Evolutionary conservation across 2,888 invertebrate genomes (phyloP).

Genomic region (Eupeodes luniger): DNA sequence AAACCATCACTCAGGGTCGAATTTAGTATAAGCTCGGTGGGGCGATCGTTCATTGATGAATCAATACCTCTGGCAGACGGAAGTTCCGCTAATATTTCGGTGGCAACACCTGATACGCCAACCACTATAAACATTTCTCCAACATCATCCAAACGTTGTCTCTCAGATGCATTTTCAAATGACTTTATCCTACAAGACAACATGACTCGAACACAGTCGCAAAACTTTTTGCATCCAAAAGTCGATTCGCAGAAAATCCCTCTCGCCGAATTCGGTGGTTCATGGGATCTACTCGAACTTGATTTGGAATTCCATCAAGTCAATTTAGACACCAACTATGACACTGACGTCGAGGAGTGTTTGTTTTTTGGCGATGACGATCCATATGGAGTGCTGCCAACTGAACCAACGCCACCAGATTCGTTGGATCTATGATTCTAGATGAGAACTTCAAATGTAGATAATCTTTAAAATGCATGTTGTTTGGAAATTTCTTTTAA

Average conservation of each 20-base stretch:
- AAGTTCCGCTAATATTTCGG: conserved; percentile 78
- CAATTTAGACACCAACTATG: conserved; percentile 87
- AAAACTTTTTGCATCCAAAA: conserved; percentile 43
- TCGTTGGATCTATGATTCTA: conserved; percentile 84
- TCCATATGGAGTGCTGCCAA: conserved; percentile 86
- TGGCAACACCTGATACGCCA: conserved; percentile 88
- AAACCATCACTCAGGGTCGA: conserved; percentile 80
- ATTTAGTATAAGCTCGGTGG: conserved; percentile 84
- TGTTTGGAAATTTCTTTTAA: neutral
- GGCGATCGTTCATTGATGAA: conserved; percentile 84
- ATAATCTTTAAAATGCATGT: neutral
- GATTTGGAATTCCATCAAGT: conserved; percentile 87
- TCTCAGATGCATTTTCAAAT: conserved; percentile 87
- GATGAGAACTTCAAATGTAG: conserved; percentile 76
- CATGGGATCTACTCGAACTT: conserved; percentile 87
- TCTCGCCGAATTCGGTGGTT: conserved; percentile 85
- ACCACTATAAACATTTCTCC: conserved; percentile 87
- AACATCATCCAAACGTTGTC: conserved; percentile 82
- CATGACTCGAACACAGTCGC: conserved; percentile 81
- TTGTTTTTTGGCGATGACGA: conserved; percentile 87
- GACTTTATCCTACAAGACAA: conserved; percentile 85
- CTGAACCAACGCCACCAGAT: conserved; percentile 86
- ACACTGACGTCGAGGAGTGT: conserved; percentile 87
- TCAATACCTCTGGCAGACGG: conserved; percentile 73
- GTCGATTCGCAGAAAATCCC: conserved; percentile 78